Conservation (phyloP, 2,888 invertebrate species). For the Operophtera brumata region DNA sequence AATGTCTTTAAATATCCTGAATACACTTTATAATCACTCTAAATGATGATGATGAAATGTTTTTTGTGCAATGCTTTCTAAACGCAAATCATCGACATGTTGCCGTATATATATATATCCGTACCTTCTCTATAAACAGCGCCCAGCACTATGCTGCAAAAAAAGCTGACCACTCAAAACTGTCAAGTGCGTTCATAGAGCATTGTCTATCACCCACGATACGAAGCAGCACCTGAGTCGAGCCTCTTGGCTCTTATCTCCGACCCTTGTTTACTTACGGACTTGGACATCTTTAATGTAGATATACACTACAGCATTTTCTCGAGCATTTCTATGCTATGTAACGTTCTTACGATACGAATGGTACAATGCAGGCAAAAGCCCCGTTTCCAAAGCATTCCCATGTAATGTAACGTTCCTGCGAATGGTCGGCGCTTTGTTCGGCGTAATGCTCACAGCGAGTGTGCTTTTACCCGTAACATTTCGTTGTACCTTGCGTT, state of each 20-base stretch:
- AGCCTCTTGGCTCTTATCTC: constrained; percentile 47
- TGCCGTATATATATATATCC: not conserved
- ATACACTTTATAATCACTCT: no score
- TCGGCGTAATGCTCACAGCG: no score
- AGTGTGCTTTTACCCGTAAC: no score
- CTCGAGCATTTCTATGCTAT: no score
- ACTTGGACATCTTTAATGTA: constrained; percentile 31
- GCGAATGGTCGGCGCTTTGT: no score
- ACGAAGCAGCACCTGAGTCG: constrained; percentile 40
- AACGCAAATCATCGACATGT: not conserved
- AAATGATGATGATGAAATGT: not conserved
- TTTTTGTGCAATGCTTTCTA: not conserved
- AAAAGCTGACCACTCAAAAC: constrained; percentile 67
- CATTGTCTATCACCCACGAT: constrained; percentile 56
- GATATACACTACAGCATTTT: no score
- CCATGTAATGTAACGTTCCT: no score
- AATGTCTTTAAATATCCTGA: no score
- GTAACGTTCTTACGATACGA: no score
- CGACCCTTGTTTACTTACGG: constrained; percentile 37
- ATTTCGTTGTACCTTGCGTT: no score
- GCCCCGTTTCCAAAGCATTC: no score
- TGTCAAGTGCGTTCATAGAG: constrained; percentile 53
- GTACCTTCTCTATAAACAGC: not conserved
- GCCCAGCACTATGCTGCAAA: constrained; percentile 43
- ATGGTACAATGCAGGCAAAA: no score